Percentiles rank a stretch among this genome's conserved stretches.
Evolutionary conservation across 2,888 invertebrate genomes (phyloP).

Genomic region (Balanococcus diminutus): DNA sequence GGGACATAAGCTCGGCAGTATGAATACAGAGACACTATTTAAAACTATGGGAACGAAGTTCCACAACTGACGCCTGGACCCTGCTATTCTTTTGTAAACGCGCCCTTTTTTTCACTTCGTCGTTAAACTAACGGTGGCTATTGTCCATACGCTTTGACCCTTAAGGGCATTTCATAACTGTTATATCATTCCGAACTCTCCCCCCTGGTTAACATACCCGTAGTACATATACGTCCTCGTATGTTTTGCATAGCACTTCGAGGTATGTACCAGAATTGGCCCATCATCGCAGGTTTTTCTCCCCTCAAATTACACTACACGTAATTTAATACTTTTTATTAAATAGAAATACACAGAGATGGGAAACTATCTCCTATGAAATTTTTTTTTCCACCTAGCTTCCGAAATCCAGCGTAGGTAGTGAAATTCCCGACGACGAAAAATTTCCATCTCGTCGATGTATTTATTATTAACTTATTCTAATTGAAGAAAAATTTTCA

Average conservation of each 20-base stretch:
- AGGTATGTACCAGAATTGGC: background rate
- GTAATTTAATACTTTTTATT: conserved; percentile 48
- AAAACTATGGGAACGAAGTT: conserved; percentile 52
- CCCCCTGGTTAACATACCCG: background rate
- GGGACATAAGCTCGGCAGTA: conserved; percentile 47
- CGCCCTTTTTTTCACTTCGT: conserved; percentile 1
- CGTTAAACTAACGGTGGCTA: conserved; percentile 52
- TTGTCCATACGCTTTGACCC: conserved; percentile 54
- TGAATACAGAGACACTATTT: conserved; percentile 52
- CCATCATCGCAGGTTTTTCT: background rate
- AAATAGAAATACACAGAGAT: background rate
- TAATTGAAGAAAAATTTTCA: background rate
- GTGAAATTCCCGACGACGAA: background rate
- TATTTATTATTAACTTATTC: background rate
- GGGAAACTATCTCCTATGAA: background rate
- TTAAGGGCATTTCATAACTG: conserved; percentile 54
- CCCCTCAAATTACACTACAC: background rate
- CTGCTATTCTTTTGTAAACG: conserved; percentile 47
- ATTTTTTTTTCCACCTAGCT: background rate
- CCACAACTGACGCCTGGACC: conserved; percentile 49
- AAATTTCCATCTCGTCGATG: background rate
- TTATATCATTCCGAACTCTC: background rate
- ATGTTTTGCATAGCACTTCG: background rate
- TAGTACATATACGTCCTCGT: background rate
- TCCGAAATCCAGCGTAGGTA: background rate